Evolutionary conservation across 2,797 vertebrate genomes (phyloP).

Genomic region (Sebastes ruberrimus): DNA sequence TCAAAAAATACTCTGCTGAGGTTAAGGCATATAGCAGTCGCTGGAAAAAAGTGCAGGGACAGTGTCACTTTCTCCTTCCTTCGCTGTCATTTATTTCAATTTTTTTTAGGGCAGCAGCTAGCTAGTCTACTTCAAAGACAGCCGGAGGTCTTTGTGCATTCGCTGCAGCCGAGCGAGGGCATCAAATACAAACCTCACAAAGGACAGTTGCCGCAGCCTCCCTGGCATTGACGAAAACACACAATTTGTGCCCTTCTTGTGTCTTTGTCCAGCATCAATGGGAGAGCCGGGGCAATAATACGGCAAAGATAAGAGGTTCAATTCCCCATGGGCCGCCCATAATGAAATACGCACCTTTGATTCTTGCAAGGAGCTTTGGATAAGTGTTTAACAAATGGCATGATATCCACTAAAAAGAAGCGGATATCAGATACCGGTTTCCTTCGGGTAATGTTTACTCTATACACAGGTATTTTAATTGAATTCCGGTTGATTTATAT

Average conservation of each 20-base stretch:
- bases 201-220: slow-evolving; percentile 63
- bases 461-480: neutral
- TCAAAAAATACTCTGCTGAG: slow-evolving; percentile 49
- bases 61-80: slow-evolving; percentile 60
- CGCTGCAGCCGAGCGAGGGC: slow-evolving; percentile 54
- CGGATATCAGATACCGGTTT: neutral
- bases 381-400: slow-evolving; percentile 15
- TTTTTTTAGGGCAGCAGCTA: slow-evolving; percentile 63
- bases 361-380: slow-evolving; percentile 31
- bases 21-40: slow-evolving; percentile 47
- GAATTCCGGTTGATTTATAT: neutral
- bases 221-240: slow-evolving; percentile 56
- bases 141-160: slow-evolving; percentile 70
- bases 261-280: slow-evolving; percentile 56
- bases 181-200: slow-evolving; percentile 70
- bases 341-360: slow-evolving; percentile 51
- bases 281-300: slow-evolving; percentile 25
- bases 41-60: slow-evolving; percentile 36
- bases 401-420: neutral
- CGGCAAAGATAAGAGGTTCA: slow-evolving; percentile 49
- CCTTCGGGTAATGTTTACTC: neutral
- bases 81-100: slow-evolving; percentile 65
- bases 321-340: slow-evolving; percentile 13
- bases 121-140: slow-evolving; percentile 72
- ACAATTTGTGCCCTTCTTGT: slow-evolving; percentile 50